Conservation (phyloP, 2,797 vertebrate species). For the Sciurus carolinensis region DNA sequence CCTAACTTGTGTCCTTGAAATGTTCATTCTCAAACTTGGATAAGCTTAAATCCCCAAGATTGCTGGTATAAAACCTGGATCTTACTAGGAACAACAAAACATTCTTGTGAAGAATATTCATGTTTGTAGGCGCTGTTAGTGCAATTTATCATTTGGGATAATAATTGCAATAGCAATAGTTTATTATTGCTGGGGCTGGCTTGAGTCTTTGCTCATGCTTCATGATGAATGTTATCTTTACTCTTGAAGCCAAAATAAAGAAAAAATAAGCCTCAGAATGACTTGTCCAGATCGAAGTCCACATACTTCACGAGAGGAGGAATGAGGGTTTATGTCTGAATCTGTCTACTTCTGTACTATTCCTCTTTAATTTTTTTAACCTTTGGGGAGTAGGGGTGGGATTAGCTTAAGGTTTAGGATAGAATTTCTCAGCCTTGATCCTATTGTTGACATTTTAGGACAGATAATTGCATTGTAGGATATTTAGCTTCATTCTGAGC, state of each 20-base stretch:
- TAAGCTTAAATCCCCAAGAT: not conserved
- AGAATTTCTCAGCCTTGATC: not conserved
- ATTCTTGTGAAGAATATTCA: not conserved
- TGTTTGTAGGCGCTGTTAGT: not conserved
- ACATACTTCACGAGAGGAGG: not conserved
- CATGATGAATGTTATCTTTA: not conserved
- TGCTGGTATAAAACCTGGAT: not conserved
- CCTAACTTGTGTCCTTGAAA: not conserved
- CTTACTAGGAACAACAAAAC: not conserved
- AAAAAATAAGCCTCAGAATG: not conserved
- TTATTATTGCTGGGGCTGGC: not conserved
- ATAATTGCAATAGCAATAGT: too few species aligned
- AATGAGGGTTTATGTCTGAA: not conserved
- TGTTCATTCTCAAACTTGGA: not conserved
- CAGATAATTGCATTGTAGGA: not conserved
- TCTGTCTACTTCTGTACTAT: not conserved
- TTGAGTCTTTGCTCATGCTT: not conserved
- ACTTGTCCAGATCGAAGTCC: not conserved
- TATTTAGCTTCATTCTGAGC: not conserved
- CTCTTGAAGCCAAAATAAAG: not conserved
- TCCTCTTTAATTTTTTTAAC: not conserved
- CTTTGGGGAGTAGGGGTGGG: not conserved
- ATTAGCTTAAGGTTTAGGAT: not conserved
- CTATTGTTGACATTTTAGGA: not conserved
- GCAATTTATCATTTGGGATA: not conserved